Evolutionary conservation across 2,113 vertebrate species (phyloP).

Genomic region (Hypanus sabinus): DNA sequence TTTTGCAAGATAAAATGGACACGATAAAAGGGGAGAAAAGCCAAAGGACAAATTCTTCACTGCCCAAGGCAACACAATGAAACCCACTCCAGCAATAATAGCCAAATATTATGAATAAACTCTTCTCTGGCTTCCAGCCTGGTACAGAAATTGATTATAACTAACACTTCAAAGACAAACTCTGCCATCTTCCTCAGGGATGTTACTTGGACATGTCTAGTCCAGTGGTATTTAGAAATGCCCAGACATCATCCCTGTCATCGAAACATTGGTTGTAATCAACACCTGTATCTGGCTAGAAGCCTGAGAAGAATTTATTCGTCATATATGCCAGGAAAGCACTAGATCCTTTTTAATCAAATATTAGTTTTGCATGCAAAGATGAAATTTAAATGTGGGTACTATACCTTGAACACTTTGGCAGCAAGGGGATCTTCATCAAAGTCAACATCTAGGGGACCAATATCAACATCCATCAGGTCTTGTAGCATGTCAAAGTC

Average conservation of each 20-base stretch:
- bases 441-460: slow-evolving; percentile 99
- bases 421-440: slow-evolving; percentile 99
- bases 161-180: no score
- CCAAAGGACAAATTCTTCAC: background rate
- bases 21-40: background rate
- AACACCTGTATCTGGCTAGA: no score
- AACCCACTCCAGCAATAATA: background rate
- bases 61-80: slow-evolving; percentile 22
- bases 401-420: slow-evolving; percentile 96
- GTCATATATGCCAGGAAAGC: no score
- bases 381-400: slow-evolving; percentile 24
- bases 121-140: no score
- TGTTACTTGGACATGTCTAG: no score
- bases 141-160: no score
- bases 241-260: no score
- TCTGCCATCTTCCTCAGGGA: no score
- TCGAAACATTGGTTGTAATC: no score
- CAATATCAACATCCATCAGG: slow-evolving; percentile 98
- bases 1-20: background rate
- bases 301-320: no score
- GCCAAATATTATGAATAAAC: background rate
- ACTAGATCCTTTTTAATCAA: no score
- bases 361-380: slow-evolving; percentile 31
- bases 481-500: slow-evolving; percentile 98
- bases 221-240: no score